Evolutionary conservation across 2,888 invertebrate genomes (phyloP).

Genomic region (Neocrepidodera transversa): DNA sequence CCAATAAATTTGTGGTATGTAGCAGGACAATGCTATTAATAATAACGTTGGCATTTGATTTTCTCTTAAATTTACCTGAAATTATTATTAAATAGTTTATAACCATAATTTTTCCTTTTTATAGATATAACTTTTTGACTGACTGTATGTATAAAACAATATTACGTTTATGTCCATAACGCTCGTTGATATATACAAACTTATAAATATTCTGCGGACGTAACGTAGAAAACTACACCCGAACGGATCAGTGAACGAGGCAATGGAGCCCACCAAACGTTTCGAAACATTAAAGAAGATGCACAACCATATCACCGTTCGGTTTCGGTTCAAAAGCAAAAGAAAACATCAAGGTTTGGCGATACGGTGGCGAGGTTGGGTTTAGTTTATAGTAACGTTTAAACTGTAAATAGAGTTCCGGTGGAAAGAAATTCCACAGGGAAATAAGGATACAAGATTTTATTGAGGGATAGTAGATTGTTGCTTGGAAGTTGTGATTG

Average conservation of each 20-base stretch:
- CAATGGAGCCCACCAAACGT: constrained; percentile 26
- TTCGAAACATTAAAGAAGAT: constrained; percentile 25
- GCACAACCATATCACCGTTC: constrained; percentile 12
- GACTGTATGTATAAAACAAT: too few species aligned
- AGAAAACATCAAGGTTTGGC: background rate
- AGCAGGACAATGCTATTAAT: too few species aligned
- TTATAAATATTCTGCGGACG: too few species aligned
- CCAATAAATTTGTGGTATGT: too few species aligned
- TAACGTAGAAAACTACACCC: too few species aligned
- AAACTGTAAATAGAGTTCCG: constrained; percentile 15
- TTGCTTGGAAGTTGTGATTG: background rate
- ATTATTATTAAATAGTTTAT: too few species aligned
- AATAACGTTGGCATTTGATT: too few species aligned
- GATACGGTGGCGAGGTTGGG: background rate
- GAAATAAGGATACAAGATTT: background rate
- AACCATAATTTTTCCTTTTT: too few species aligned
- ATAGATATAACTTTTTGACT: too few species aligned
- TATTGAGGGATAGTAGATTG: background rate
- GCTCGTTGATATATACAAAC: too few species aligned
- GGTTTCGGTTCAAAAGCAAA: background rate
- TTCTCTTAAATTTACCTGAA: too few species aligned
- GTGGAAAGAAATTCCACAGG: constrained; percentile 1
- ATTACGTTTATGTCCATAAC: too few species aligned
- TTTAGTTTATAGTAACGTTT: constrained; percentile 17
- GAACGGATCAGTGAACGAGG: constrained; percentile 22